Evolutionary conservation across 2,113 vertebrate species (phyloP), one percentile per base, ranked within the genome.

Genomic region (Dasyprocta punctata): DNA sequence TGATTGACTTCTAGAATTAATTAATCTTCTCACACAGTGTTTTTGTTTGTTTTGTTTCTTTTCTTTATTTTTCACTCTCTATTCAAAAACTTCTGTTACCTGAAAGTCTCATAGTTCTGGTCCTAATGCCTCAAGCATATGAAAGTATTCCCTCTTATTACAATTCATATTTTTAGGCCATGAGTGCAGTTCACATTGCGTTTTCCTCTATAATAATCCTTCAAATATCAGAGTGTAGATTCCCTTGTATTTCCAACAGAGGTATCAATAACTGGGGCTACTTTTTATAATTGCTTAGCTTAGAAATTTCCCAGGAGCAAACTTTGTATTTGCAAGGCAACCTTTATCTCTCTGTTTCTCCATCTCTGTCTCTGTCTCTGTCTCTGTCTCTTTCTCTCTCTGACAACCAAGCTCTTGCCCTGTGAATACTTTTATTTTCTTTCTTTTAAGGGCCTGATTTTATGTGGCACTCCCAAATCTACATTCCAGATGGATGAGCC

Each of bases 261-360:
- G 20, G 8, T 82, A 77, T 65, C 89, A 71, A 77, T 49, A 71
- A 83, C 2, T 41, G 36, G 11, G 14, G 49, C 5, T 0, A 41
- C 4, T 30, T 89, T 93, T 58, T 56, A 38, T 44, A 82, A 71
- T 93, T 58, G 19, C 36, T 82, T 91, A 86, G 22, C 20, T 54
- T 65, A 33, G 28, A 69, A 36, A 12, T 78, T 91, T 65, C 49
- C 58, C 58, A 85, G 69, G 12, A 63, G 20, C 26, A 56, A 67
- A 4, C 2, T 1, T 10, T 83, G 4, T 44, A 1, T 36, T 93
- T 10, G 49, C 0, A 58, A 8, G 44, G 14, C 30, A 86, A 49
- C n/a, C 24, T 38, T 26, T 26, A 7, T 82, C 5, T 81, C 65
- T 52, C 1, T 52, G 52, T 52, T 11, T 52, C 7, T 52, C 52